Conservation (phyloP, 2,888 invertebrate genomes). For the Zele albiditarsus region DNA sequence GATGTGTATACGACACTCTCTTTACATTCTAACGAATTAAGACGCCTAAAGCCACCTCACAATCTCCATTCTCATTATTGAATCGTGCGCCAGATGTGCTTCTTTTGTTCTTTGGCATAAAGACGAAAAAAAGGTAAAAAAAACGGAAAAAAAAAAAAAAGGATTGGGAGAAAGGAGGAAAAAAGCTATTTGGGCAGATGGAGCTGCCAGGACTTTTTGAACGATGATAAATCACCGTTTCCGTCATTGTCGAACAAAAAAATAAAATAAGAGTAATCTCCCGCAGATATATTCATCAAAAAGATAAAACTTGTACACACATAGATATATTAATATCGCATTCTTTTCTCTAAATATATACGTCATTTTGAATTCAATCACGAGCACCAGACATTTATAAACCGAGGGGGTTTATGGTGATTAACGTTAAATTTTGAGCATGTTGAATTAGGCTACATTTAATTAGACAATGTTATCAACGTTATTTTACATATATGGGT, state of each 20-base stretch:
- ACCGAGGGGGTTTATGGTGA: conserved; percentile 1
- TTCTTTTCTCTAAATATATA: not conserved
- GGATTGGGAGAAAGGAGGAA: conserved; percentile 15
- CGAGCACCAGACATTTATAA: not conserved
- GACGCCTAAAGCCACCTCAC: conserved; percentile 13
- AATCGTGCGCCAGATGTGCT: conserved; percentile 40
- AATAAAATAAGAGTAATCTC: not conserved
- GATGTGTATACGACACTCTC: conserved; percentile 4
- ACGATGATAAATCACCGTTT: conserved; percentile 36
- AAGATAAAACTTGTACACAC: conserved; percentile 15
- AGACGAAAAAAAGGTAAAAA: conserved; percentile 9
- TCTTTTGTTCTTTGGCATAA: conserved; percentile 41
- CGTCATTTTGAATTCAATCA: not conserved
- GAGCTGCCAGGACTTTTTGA: conserved; percentile 39
- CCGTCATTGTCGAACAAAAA: conserved; percentile 31
- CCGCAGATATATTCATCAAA: conserved; percentile 25
- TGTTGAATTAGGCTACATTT: conserved; percentile 4
- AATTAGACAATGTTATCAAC: conserved; percentile 11
- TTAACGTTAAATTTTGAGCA: not conserved
- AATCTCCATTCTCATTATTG: conserved; percentile 42
- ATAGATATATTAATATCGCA: not conserved
- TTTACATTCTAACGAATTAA: conserved; percentile 29
- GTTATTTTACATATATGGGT: not conserved
- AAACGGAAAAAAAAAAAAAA: conserved; percentile 13
- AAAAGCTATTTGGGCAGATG: conserved; percentile 35